phyloP scores from a whole-genome alignment of 2,888 invertebrate species.

The Himalopsyche tibetana region DNA sequence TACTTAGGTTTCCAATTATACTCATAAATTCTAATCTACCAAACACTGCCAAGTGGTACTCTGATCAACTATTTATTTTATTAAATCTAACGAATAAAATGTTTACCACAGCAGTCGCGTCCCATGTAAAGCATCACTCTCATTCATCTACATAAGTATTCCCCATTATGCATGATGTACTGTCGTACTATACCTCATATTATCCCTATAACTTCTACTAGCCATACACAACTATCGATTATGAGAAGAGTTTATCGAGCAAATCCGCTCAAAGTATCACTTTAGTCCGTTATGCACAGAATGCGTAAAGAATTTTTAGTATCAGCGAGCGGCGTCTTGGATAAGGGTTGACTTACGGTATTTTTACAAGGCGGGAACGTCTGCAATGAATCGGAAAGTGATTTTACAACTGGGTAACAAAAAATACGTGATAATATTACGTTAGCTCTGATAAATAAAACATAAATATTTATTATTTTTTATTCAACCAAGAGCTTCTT shows the following conservation, averaged over 20 bases:
- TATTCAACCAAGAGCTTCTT: too few relatives aligned
- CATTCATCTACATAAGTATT: not conserved
- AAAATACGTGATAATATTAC: not conserved
- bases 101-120: too few relatives aligned
- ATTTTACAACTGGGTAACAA: not conserved
- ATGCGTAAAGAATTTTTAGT: slow-evolving; percentile 30
- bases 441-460: too few relatives aligned
- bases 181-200: not conserved
- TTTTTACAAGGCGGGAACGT: not conserved
- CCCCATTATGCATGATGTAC: slow-evolving; percentile 8
- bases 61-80: too few relatives aligned
- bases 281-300: slow-evolving; percentile 2
- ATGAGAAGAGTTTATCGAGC: not conserved
- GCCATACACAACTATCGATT: slow-evolving; percentile 30
- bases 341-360: slow-evolving; percentile 10
- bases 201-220: not conserved
- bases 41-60: too few relatives aligned
- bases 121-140: too few relatives aligned
- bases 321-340: not conserved
- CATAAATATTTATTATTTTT: too few relatives aligned
- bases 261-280: slow-evolving; percentile 20
- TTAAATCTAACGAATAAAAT: too few relatives aligned
- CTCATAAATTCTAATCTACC: too few relatives aligned
- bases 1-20: too few relatives aligned
- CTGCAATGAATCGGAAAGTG: slow-evolving; percentile 9